Evolutionary conservation across 2,797 vertebrate genomes (phyloP), one percentile per base, ranked within the genome.

Genomic region (Parambassis ranga): DNA sequence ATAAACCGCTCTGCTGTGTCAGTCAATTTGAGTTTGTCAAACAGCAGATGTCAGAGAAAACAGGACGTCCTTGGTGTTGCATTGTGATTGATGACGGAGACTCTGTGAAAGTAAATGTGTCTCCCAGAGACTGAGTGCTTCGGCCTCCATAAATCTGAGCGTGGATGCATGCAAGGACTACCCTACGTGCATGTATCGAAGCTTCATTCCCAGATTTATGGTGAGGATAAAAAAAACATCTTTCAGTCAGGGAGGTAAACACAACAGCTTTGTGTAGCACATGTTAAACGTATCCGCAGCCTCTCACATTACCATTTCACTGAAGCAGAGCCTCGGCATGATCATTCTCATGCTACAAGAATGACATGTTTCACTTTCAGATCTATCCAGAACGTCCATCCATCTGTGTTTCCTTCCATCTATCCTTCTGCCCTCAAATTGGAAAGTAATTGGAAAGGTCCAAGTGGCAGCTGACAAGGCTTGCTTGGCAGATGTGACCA

Each of bases 401-500:
- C 75, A 81, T 84, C 73, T 68, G 67, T 57, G 57, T 70, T 72
- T 80, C 41, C 62, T 57, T 65, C 71, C 37, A 66, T 81, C 59
- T 32, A 55, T 49, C 33, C 50, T 31, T 46, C 26, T 71, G 48
- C 44, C 51, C 67, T 46, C 64, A 53, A 65, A 80, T 66, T 75
- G 75, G 60, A 48, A 79, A 71, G 77, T 83, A 84, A 87, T 88
- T 89, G 75, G 71, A 81, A 37, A 77, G 63, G 84, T 85, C 82
- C 78, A 58, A 90, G 77, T 85, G 83, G 87, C 87, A 90, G 89
- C 83, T 89, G 84, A 85, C 76, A 75, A 72, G 78, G 24, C 74
- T 77, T 63, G 57, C 70, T 85, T 88, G 86, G 86, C 89, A 90
- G 87, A 90, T 89, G 86, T 84, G 82, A 81, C 75, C 81, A 83